Conservation (phyloP, 2,113 vertebrate species). For the Calcarius ornatus region DNA sequence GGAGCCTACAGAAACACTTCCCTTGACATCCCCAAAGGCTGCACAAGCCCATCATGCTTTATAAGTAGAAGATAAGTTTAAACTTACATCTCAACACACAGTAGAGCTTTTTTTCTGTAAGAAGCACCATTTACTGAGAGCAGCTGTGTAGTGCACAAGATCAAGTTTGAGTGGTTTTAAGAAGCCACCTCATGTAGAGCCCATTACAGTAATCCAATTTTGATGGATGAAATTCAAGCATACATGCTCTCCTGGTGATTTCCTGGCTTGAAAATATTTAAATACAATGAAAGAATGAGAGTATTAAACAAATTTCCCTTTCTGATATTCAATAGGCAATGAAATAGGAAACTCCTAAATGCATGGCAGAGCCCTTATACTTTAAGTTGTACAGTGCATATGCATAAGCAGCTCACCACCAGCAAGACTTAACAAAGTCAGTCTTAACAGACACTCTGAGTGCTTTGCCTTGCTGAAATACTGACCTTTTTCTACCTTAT, state of each 20-base stretch:
- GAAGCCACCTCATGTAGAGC: slow-evolving; percentile 13
- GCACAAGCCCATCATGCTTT: background rate
- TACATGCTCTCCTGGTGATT: slow-evolving; percentile 24
- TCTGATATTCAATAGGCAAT: background rate
- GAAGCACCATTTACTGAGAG: background rate
- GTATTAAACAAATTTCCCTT: slow-evolving; percentile 26
- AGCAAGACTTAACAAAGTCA: background rate
- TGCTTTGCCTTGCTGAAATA: background rate
- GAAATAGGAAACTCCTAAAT: slow-evolving; percentile 11
- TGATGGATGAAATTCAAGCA: slow-evolving; percentile 37
- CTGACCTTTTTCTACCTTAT: background rate
- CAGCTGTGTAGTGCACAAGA: background rate
- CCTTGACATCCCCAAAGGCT: background rate
- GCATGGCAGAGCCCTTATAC: background rate
- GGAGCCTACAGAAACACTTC: background rate
- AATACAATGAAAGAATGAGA: slow-evolving; percentile 40
- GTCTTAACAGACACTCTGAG: background rate
- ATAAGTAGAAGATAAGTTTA: background rate
- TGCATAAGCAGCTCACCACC: background rate
- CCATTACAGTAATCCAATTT: slow-evolving; percentile 52
- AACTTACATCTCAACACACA: background rate
- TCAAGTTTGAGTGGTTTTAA: slow-evolving; percentile 26
- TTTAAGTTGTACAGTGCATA: background rate
- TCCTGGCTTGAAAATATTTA: slow-evolving; percentile 22
- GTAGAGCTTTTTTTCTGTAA: background rate